These are phyloP conservation scores for Monopis laevigella DNA, from an alignment of 2,888 invertebrate genomes.

Conservation along the genomic window DNA sequence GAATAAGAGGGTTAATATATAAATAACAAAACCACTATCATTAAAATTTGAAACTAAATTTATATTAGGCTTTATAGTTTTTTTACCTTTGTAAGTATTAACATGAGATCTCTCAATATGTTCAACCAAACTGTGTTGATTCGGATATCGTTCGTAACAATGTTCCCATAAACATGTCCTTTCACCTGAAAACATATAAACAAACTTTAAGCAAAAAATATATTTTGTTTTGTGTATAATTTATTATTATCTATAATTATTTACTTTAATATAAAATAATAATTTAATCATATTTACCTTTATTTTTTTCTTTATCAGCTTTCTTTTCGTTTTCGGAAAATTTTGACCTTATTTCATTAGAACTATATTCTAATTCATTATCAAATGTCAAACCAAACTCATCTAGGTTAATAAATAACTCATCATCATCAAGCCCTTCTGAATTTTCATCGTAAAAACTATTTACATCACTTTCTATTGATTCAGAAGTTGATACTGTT, in stretches of 20 bases:
- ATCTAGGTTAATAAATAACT: constrained; percentile 54
- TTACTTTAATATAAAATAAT: too few relatives aligned
- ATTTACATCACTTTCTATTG: constrained; percentile 51
- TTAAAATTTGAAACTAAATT: too few relatives aligned
- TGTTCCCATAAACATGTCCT: constrained; percentile 84
- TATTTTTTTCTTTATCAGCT: constrained; percentile 37
- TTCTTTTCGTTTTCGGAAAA: constrained; percentile 27
- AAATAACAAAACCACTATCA: too few relatives aligned
- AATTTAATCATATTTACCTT: too few relatives aligned
- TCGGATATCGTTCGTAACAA: constrained; percentile 82
- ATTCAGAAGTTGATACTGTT: constrained; percentile 50
- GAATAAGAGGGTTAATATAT: too few relatives aligned
- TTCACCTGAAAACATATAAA: constrained; percentile 38
- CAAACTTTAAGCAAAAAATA: not conserved
- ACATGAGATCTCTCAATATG: constrained; percentile 91
- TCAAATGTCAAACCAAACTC: constrained; percentile 51
- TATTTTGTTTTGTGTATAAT: too few relatives aligned
- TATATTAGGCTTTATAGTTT: too few relatives aligned
- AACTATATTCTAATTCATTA: constrained; percentile 31
- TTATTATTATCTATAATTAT: too few relatives aligned
- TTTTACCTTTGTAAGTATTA: constrained; percentile 80
- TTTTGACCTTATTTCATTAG: constrained; percentile 21
- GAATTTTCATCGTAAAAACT: constrained; percentile 55
- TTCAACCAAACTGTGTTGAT: constrained; percentile 81
- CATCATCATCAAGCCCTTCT: constrained; percentile 53